Percentiles rank a stretch among this genome's conserved stretches.
Evolutionary conservation across 2,797 vertebrate genomes (phyloP).

Genomic region (Pachyuromys duprasi): DNA sequence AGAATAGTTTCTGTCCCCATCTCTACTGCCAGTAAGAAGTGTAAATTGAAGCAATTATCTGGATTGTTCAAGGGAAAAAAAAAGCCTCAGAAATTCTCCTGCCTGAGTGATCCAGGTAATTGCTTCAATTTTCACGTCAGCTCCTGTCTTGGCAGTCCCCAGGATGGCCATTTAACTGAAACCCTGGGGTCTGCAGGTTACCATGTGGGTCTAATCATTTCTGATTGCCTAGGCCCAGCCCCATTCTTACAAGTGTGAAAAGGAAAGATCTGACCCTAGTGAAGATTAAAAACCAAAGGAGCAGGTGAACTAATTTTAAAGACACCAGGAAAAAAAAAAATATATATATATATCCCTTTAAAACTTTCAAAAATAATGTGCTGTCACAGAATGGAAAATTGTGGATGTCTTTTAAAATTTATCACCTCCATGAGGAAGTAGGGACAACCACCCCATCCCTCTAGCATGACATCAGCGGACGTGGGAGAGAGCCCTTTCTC

Average conservation of each 20-base stretch:
- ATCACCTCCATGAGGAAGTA: background rate
- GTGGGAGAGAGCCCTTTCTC: background rate
- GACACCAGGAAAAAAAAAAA: background rate
- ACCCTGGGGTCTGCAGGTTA: conserved; percentile 52
- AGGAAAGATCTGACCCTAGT: background rate
- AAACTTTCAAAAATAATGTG: conserved; percentile 57
- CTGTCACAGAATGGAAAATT: conserved; percentile 20
- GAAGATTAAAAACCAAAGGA: conserved; percentile 71
- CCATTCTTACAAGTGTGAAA: conserved; percentile 18
- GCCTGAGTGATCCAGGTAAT: conserved; percentile 81
- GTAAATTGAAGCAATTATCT: conserved; percentile 82
- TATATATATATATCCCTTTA: conserved; percentile 44
- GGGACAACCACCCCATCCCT: background rate
- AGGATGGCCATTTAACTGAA: conserved; percentile 69
- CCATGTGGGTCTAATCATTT: conserved; percentile 62
- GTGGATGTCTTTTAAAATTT: conserved; percentile 42
- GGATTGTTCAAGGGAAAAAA: conserved; percentile 79
- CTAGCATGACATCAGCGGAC: background rate
- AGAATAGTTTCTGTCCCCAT: conserved; percentile 57
- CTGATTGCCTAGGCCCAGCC: conserved; percentile 55
- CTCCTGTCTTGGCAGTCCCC: conserved; percentile 64
- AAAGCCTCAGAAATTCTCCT: conserved; percentile 79
- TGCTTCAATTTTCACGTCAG: conserved; percentile 82
- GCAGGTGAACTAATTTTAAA: conserved; percentile 57
- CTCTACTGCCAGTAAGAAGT: conserved; percentile 73